Conservation (phyloP, 2,888 invertebrate species). For the Oasisia sp. region DNA sequence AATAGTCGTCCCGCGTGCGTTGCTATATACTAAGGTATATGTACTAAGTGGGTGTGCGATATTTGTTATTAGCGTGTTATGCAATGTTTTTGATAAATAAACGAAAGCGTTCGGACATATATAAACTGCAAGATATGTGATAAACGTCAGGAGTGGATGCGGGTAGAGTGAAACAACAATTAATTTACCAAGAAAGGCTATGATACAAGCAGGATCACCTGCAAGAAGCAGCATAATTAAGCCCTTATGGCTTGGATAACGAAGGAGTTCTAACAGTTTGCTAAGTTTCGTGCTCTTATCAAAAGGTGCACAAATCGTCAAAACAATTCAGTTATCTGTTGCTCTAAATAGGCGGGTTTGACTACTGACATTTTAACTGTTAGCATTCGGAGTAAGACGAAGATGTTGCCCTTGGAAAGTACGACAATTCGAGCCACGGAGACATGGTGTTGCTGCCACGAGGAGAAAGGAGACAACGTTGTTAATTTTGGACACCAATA, state of each 20-base stretch:
- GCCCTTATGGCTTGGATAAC: not conserved
- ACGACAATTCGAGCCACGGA: not conserved
- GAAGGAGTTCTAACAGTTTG: too few species aligned
- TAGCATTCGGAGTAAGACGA: not conserved
- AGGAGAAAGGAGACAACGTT: not conserved
- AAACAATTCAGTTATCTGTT: too few species aligned
- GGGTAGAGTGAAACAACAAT: not conserved
- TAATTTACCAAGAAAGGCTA: not conserved
- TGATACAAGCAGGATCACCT: not conserved
- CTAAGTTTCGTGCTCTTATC: too few species aligned
- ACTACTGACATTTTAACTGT: not conserved
- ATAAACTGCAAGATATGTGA: not conserved
- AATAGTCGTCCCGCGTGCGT: not conserved
- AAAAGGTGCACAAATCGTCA: too few species aligned
- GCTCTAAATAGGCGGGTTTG: too few species aligned
- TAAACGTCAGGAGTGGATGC: not conserved
- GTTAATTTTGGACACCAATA: not conserved
- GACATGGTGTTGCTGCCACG: not conserved
- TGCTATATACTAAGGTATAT: not conserved
- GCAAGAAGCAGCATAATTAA: not conserved
- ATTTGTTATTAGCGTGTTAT: not conserved
- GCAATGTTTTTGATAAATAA: not conserved
- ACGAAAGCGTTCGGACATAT: not conserved
- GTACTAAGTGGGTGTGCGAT: not conserved
- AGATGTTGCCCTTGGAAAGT: not conserved